phyloP scores from a whole-genome alignment of 2,888 invertebrate species.

The Leptinotarsa peninsularis region DNA sequence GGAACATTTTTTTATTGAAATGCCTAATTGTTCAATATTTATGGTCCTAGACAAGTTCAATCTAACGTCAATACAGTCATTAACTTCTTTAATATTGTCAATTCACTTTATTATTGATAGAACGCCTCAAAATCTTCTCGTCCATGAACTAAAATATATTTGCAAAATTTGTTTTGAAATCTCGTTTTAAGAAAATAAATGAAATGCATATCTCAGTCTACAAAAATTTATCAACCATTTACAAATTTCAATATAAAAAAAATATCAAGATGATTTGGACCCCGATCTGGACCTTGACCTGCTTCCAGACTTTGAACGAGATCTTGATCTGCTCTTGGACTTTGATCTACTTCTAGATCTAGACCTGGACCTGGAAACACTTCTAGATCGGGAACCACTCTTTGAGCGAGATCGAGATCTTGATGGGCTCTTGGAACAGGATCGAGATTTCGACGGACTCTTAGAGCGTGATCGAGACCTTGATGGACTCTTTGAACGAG shows the following conservation, averaged over 20 bases:
- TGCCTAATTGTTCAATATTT: too few relatives aligned
- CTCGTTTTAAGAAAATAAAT: not conserved
- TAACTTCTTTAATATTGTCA: too few relatives aligned
- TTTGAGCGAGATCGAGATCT: slow-evolving; percentile 59
- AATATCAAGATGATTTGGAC: slow-evolving; percentile 57
- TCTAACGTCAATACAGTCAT: too few relatives aligned
- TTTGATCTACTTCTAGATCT: slow-evolving; percentile 50
- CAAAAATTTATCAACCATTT: slow-evolving; percentile 44
- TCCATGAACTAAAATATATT: too few relatives aligned
- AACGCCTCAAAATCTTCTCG: too few relatives aligned
- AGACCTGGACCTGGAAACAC: slow-evolving; percentile 60
- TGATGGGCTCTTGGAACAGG: slow-evolving; percentile 53
- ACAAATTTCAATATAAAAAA: slow-evolving; percentile 58
- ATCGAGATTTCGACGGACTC: slow-evolving; percentile 60
- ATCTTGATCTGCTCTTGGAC: slow-evolving; percentile 52
- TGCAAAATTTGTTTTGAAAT: too few relatives aligned
- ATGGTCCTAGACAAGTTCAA: too few relatives aligned
- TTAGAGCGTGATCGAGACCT: slow-evolving; percentile 60
- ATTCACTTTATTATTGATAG: too few relatives aligned
- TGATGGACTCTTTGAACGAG: slow-evolving; percentile 54
- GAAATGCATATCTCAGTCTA: not conserved
- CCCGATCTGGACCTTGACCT: slow-evolving; percentile 52
- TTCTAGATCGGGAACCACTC: slow-evolving; percentile 58
- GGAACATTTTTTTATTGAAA: too few relatives aligned
- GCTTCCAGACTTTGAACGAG: slow-evolving; percentile 61